These are phyloP conservation scores for Achatina immaculata DNA, from an alignment of 1,140 invertebrate species.

Conservation along the genomic window DNA sequence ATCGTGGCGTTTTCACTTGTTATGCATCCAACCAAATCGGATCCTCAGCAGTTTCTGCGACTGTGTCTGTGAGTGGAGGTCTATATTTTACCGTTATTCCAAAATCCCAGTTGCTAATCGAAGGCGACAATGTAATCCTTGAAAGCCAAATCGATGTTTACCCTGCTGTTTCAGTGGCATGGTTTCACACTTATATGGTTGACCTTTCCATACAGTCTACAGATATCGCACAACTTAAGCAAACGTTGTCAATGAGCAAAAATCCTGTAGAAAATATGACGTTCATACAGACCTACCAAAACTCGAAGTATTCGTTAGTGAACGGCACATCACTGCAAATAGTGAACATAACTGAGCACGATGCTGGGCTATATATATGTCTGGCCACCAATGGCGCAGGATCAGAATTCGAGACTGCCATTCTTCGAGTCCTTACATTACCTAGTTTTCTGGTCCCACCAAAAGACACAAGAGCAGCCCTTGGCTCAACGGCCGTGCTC, in stretches of 20 bases:
- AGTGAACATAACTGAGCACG: background rate
- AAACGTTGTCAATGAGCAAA: background rate
- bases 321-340: constrained; percentile 15
- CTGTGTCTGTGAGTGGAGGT: background rate
- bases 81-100: background rate
- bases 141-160: background rate
- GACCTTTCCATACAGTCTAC: constrained; percentile 25
- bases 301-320: background rate
- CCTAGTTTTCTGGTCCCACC: constrained; percentile 16
- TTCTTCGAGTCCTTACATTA: constrained; percentile 23
- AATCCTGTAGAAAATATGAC: background rate
- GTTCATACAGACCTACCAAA: background rate
- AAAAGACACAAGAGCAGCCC: background rate
- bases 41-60: background rate
- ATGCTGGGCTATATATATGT: constrained; percentile 31
- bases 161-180: background rate
- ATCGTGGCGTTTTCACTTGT: constrained; percentile 16
- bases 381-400: background rate
- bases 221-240: background rate
- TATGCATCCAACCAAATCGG: constrained; percentile 21
- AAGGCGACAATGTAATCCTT: constrained; percentile 18
- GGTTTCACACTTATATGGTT: constrained; percentile 21
- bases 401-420: background rate
- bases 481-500: background rate
- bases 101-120: background rate